Evolutionary conservation across 1,140 invertebrate genomes (phyloP).

Genomic region (Drosophila seguyi): DNA sequence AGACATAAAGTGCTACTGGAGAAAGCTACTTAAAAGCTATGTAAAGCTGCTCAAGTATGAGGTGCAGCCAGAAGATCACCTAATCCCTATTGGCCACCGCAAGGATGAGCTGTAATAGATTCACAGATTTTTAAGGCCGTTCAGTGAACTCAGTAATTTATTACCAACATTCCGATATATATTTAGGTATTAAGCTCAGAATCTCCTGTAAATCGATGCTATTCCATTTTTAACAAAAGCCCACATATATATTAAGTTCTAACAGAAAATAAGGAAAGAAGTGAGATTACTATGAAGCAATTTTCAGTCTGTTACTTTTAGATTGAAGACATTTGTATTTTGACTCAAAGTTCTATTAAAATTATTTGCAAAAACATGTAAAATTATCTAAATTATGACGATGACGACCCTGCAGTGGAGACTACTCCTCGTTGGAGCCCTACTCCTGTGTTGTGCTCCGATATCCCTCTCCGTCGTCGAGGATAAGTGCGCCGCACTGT

Average conservation of each 20-base stretch:
- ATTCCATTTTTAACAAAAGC: not conserved
- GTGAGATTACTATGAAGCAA: not conserved
- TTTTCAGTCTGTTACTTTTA: not conserved
- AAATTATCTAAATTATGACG: not conserved
- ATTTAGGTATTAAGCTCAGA: not conserved
- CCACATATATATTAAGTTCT: not conserved
- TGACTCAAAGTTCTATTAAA: slow-evolving; percentile 2
- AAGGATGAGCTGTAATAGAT: slow-evolving; percentile 59
- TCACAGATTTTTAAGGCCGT: not conserved
- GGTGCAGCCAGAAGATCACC: slow-evolving; percentile 86
- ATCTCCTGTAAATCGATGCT: not conserved
- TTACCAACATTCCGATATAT: not conserved
- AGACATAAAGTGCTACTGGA: slow-evolving; percentile 96
- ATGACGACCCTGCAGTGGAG: not conserved
- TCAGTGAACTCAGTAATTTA: not conserved
- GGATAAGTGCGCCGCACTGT: not conserved
- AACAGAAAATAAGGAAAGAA: not conserved
- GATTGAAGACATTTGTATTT: slow-evolving; percentile 13
- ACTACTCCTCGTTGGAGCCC: slow-evolving; percentile 2
- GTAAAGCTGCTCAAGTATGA: slow-evolving; percentile 91
- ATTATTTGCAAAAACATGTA: slow-evolving; percentile 17
- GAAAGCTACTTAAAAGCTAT: slow-evolving; percentile 91
- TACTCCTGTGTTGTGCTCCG: not conserved
- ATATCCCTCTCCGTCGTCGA: not conserved
- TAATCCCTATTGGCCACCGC: slow-evolving; percentile 81